Evolutionary conservation across 2,797 vertebrate species (phyloP), one percentile per base, ranked within the genome.

Genomic region (Sebastes matsubarae): DNA sequence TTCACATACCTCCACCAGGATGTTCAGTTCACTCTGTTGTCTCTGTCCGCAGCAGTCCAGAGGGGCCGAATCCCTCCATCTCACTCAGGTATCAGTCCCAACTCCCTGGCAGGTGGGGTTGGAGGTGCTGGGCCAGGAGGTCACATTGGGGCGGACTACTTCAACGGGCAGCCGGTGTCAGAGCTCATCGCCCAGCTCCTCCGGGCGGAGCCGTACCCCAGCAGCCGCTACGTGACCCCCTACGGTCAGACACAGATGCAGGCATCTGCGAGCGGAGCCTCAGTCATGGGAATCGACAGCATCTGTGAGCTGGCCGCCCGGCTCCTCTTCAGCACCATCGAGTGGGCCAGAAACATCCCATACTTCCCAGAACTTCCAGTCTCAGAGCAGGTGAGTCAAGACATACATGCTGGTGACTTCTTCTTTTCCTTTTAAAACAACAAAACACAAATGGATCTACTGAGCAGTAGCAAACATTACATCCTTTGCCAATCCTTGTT

Each of bases 251-350:
- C 85, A 34, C 95, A 95, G 91, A 93, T 94, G 89, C 93, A 93
- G 82, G 85, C 79, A 1, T 89, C 92, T 29, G 89, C 81, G 1
- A 85, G 92, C 4, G 96, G 97, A 16, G 95, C 94, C 60, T 96
- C 97, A 1, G 94, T 97, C 78, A 97, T 99, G 97, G 98, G 97
- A 90, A 99, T 99, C 25, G 98, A 99, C 94, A 99, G 97, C 93
- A 98, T 99, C 95, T 99, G 98, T 27, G 98, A 99, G 95, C 91
- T 99, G 94, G 98, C 98, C 0, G 98, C 98, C 8, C 95, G 98
- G 52, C 96, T 99, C 11, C 98, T 99, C 85, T 99, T 99, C 95
- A 99, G 98, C 93, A 98, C 97, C 4, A 97, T 99, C 38, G 98
- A 99, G 88, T 99, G 98, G 98, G 97, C 97, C 0, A 95, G 98